These are phyloP conservation scores for Drosophila tripunctata DNA, from an alignment of 2,888 invertebrate species.

Conservation along the genomic window DNA sequence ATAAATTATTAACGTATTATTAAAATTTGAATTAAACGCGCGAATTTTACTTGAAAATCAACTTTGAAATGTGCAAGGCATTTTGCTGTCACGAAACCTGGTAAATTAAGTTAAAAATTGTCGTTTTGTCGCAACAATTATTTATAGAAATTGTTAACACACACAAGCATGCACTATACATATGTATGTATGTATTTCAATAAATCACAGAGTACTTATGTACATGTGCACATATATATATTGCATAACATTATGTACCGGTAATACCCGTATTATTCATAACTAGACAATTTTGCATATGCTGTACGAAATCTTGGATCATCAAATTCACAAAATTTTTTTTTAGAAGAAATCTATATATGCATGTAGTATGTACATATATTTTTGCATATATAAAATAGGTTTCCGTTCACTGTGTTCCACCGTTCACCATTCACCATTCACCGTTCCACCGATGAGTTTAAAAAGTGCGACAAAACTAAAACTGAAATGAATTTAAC, in stretches of 20 bases:
- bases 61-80: constrained; percentile 3
- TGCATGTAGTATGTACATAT: constrained; percentile 6
- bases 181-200: constrained; percentile 8
- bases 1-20: not conserved
- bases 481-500: constrained; percentile 50
- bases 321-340: too few species aligned
- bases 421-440: not conserved
- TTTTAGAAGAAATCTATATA: too few species aligned
- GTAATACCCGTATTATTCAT: constrained; percentile 26
- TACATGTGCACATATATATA: not conserved
- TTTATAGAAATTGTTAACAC: constrained; percentile 24
- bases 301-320: not conserved
- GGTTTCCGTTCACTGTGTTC: constrained; percentile 32
- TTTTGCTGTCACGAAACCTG: constrained; percentile 6
- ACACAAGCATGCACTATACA: not conserved
- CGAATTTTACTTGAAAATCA: constrained; percentile 14
- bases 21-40: constrained; percentile 8
- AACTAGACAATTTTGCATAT: constrained; percentile 12
- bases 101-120: constrained; percentile 12
- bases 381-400: constrained; percentile 14
- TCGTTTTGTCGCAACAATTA: constrained; percentile 15
- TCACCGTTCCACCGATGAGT: constrained; percentile 36
- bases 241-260: constrained; percentile 6
- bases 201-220: constrained; percentile 9
- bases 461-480: constrained; percentile 25